Evolutionary conservation across 2,113 vertebrate genomes (phyloP).

Genomic region (Sebastes fasciatus): DNA sequence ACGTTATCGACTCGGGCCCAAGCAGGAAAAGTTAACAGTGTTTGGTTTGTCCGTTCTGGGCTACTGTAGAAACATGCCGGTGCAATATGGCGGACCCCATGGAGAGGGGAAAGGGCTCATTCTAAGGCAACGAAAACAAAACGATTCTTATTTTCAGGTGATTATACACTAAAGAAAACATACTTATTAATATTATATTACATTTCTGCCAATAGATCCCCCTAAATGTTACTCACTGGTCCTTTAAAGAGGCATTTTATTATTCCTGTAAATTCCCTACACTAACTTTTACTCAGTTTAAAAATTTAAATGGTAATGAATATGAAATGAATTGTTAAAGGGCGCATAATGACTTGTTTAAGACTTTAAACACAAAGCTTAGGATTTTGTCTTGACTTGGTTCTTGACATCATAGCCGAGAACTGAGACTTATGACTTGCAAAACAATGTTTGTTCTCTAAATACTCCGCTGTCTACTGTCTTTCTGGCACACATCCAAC

Average conservation of each 20-base stretch:
- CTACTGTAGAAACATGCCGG: too few species aligned
- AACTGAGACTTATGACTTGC: not conserved
- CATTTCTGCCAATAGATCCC: too few species aligned
- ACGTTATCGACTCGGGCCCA: too few species aligned
- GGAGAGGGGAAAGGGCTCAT: too few species aligned
- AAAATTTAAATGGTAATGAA: not conserved
- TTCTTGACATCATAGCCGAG: not conserved
- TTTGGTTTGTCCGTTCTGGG: too few species aligned
- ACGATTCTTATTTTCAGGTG: too few species aligned
- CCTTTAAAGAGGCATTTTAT: not conserved
- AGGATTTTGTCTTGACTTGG: not conserved
- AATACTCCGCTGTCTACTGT: not conserved
- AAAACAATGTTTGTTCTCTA: not conserved
- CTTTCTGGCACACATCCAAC: not conserved
- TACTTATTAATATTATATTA: too few species aligned
- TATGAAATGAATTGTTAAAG: not conserved
- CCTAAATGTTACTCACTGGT: too few species aligned
- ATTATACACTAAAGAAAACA: too few species aligned
- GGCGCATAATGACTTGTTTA: not conserved
- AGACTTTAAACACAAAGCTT: not conserved
- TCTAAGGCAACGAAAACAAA: too few species aligned
- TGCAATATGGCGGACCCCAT: rapidly evolving
- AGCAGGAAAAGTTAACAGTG: too few species aligned
- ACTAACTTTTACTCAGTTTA: not conserved
- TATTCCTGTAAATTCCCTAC: not conserved